Percentiles rank a stretch among this genome's conserved stretches.
Evolutionary conservation across 2,888 invertebrate genomes (phyloP).

Genomic region (Pediacus dermestoides): DNA sequence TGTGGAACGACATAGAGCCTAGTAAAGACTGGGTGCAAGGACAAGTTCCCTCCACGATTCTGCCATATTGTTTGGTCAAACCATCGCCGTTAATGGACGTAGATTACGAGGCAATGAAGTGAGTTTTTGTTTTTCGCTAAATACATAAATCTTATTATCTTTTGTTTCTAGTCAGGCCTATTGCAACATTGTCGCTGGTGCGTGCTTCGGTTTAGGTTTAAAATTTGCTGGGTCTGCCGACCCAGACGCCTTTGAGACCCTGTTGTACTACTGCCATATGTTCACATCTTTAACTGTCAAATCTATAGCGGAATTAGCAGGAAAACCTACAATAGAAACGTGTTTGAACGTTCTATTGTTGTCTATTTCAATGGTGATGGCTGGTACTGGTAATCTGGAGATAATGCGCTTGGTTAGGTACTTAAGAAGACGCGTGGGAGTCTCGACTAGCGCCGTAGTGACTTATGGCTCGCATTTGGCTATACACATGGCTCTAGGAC

Average conservation of each 20-base stretch:
- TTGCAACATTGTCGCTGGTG: conserved; percentile 93
- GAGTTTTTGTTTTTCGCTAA: conserved; percentile 37
- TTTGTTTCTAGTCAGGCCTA: conserved; percentile 77
- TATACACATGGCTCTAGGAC: conserved; percentile 90
- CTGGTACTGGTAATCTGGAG: conserved; percentile 86
- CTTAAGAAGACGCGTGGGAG: conserved; percentile 76
- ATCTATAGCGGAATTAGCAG: conserved; percentile 81
- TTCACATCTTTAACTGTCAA: conserved; percentile 66
- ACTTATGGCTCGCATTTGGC: conserved; percentile 92
- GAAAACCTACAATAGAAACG: conserved; percentile 84
- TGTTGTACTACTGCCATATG: conserved; percentile 69
- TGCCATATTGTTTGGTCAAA: conserved; percentile 74
- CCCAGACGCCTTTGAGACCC: conserved; percentile 71
- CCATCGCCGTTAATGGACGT: conserved; percentile 64
- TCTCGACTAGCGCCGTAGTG: conserved; percentile 63
- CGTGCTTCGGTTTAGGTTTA: conserved; percentile 88
- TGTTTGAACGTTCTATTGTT: conserved; percentile 81
- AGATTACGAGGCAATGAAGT: conserved; percentile 94
- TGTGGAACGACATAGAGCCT: conserved; percentile 85
- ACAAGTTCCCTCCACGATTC: conserved; percentile 74
- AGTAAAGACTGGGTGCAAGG: conserved; percentile 78
- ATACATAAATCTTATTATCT: conserved; percentile 9
- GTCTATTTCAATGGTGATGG: conserved; percentile 86
- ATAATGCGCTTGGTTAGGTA: conserved; percentile 81
- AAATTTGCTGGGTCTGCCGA: conserved; percentile 92